Percentiles rank a stretch among this genome's conserved stretches.
These are phyloP conservation scores for Xanthia icteritia DNA, from an alignment of 2,888 invertebrate species.

Conservation along the genomic window DNA sequence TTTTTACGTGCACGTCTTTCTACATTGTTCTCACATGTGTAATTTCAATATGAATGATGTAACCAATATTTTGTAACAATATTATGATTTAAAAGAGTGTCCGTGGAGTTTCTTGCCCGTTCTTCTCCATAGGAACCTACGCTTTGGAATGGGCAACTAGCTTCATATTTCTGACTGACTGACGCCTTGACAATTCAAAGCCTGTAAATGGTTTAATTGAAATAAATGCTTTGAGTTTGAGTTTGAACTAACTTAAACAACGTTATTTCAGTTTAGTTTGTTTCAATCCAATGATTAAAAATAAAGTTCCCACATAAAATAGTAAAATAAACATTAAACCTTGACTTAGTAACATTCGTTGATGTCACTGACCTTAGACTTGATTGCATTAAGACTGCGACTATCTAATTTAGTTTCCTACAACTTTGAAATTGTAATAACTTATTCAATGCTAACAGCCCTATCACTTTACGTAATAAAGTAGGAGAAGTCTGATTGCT, in stretches of 20 bases:
- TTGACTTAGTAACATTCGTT: not conserved
- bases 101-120: too few relatives aligned
- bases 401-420: slow-evolving; percentile 4
- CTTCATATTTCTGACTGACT: too few relatives aligned
- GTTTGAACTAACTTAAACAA: not conserved
- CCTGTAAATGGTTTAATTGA: too few relatives aligned
- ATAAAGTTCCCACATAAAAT: not conserved
- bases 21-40: too few relatives aligned
- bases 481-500: slow-evolving; percentile 38
- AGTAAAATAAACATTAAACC: not conserved
- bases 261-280: not conserved
- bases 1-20: too few relatives aligned
- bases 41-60: too few relatives aligned
- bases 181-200: too few relatives aligned
- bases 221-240: too few relatives aligned
- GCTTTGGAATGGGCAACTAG: too few relatives aligned
- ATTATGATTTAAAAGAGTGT: too few relatives aligned
- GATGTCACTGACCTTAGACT: not conserved
- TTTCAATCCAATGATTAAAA: not conserved
- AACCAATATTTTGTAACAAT: too few relatives aligned
- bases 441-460: slow-evolving; percentile 40
- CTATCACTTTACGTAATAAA: slow-evolving; percentile 45
- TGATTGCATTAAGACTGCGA: not conserved
- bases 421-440: slow-evolving; percentile 30
- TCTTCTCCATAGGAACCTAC: too few relatives aligned